Evolutionary conservation across 2,113 vertebrate genomes (phyloP), one percentile per base, ranked within the genome.

Genomic region (Oophaga pumilio): DNA sequence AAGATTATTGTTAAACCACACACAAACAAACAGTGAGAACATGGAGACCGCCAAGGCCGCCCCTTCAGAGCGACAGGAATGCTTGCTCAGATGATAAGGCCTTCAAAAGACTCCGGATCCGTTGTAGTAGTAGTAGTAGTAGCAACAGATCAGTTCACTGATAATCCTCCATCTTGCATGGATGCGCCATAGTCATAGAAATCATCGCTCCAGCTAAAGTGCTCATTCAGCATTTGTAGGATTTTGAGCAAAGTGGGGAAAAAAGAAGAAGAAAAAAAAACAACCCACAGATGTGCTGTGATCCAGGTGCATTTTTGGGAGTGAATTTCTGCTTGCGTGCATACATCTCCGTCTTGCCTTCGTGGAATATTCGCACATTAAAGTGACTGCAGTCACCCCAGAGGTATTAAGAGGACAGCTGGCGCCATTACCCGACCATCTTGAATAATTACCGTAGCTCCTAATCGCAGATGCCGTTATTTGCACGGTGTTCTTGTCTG

Each of bases 361-460:
- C n/a, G 33, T 53, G 9, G 24, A 76, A 74, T 59, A 85, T 85
- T 28, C 28, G 57, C n/a, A 15, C 84, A 64, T 60, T 17, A 26
- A 28, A 28, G 73, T 64, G n/a, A 50, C 74, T 56, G 76, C n/a
- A 56, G 59, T 86, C 76, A 86, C 85, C 74, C 33, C 74, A 15
- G 64, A 50, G 76, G 76, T 69, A 79, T 79, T n/a, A 77, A 57
- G 43, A 64, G 60, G 76, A 66, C 85, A 79, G 85, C 85, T 79
- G 85, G 43, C 66, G 18, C 85, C 85, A 86, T 86, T 86, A 79
- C 0, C 60, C 59, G 24, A 77, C 76, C 85, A 68, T 86, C 85
- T 79, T 86, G 60, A 33, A 69, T 79, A 56, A 79, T 86, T 69
- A 33, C 33, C 33, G 33, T 33, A 69, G 49, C 76, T 53, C 26